phyloP scores from a whole-genome alignment of 2,888 invertebrate species.

The Mechanitis mazaeus region DNA sequence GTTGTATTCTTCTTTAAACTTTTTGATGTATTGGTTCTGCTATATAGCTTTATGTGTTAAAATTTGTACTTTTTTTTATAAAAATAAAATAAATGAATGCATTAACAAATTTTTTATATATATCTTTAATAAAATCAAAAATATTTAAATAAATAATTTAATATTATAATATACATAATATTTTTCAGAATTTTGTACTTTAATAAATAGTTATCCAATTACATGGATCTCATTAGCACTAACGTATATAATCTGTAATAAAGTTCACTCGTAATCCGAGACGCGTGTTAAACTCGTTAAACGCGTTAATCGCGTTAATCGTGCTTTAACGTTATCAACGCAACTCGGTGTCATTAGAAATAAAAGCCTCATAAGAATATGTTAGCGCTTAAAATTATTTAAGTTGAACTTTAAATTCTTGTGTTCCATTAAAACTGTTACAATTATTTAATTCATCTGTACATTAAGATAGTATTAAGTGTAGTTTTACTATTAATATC shows the following conservation, averaged over 20 bases:
- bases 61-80: too few species aligned
- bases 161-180: constrained; percentile 7
- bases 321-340: constrained; percentile 29
- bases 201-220: constrained; percentile 16
- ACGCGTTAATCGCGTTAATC: constrained; percentile 29
- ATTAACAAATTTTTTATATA: too few species aligned
- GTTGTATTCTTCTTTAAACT: constrained; percentile 53
- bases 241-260: constrained; percentile 36
- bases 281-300: constrained; percentile 29
- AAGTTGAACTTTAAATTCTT: neutral
- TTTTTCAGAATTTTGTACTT: constrained; percentile 12
- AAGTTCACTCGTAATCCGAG: constrained; percentile 33
- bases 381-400: constrained; percentile 6
- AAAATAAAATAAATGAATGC: too few species aligned
- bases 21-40: neutral
- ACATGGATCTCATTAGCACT: constrained; percentile 37
- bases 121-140: too few species aligned
- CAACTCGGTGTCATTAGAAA: constrained; percentile 31
- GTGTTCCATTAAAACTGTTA: too few species aligned
- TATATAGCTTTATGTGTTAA: neutral
- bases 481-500: constrained; percentile 8
- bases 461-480: too few species aligned
- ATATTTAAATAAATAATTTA: constrained; percentile 14
- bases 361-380: constrained; percentile 17
- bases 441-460: too few species aligned